Evolutionary conservation across 1,140 invertebrate genomes (phyloP), one percentile per base, ranked within the genome.

Genomic region (Paramacrobiotus metropolitanus): DNA sequence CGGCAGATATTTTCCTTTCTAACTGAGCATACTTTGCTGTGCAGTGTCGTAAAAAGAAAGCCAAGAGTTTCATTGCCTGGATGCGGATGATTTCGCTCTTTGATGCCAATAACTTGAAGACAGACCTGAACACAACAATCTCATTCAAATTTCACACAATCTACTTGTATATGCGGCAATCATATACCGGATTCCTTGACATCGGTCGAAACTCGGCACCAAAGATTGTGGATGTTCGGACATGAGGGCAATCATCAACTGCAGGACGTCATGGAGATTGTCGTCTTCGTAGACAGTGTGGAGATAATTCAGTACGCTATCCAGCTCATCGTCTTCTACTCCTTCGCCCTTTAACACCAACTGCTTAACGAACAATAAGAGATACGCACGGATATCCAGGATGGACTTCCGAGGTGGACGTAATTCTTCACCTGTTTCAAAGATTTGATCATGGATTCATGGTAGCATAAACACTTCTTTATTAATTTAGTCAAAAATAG

Each of bases 221-320:
- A 98, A 92, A 1, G 90, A 92, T 59, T 91, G 86, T 0, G 94
- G 93, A 74, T 97, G 90, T 72, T 98, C 92, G 2, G 88, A 88
- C 86, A 97, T 94, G 40, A 98, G 76, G 1, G 86, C 86, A 70
- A 96, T 95, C 44, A 95, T 77, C 81, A 96, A 88, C 78, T 95
- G 87, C 59, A 98, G 75, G 1, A 99, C 92, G 73, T 99, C 94
- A 68, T 94, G 88, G 31, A 98, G 76, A 76, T 99, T 99, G 74
- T 98, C 94, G 77, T 97, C 92, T 80, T 94, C 90, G 72, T 94
- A 85, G 75, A 95, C 87, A 59, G 90, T 96, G 31, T 90, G 91
- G 62, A 99, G 77, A 73, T 94, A 98, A 76, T 99, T 99, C 3
- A 98, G 79, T 69, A 98, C 87, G 63, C 89, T 91, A 74, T 99